Base-by-base conservation (phyloP, 2,113 vertebrate species). In the Ailurus styani region DNA sequence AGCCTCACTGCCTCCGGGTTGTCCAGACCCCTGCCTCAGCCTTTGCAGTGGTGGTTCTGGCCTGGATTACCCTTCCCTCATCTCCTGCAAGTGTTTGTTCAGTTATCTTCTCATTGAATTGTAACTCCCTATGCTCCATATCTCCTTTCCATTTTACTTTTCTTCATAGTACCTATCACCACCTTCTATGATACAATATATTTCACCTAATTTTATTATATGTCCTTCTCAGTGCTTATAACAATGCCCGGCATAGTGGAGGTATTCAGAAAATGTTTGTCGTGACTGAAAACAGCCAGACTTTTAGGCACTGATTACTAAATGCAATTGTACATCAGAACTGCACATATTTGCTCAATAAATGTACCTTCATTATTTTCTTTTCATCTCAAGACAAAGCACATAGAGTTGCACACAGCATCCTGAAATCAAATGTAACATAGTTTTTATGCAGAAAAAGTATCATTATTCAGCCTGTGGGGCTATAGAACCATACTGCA, bases 381-480 rank as follows among this genome's bases (percentile, higher is more conserved):
- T 4, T 87, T 87, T 88, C 29, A 9, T 87, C 60, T 93, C 20
- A 68, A 96, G 23, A 5, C 29, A 54, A 73, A 57, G 42, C 31
- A 31, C 64, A 78, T 52, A 72, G 27, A 77, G 9, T 52, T 73
- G 25, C 8, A 87, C 9, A 90, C 0, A 40, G 54, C 45, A 95
- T 83, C 93, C 45, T 78, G 57, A 95, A 90, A 90, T 90, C 57
- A 93, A 87, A 90, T 72, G 87, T 79, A 52, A 75, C 52, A 68
- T 40, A 12, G 42, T 64, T 93, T 86, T 42, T 79, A 77, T 55
- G 13, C 37, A 91, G 27, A 90, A 81, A 90, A 73, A 29, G 7
- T 45, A 40, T 37, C 25, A 40, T 70, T 77, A 75, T 34, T 84
- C 78, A 68, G 40, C 47, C 31, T 42, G 8, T 37, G 73, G 11